These are phyloP conservation scores for Nibea coibor DNA, from an alignment of 2,113 vertebrate species.

Conservation along the genomic window DNA sequence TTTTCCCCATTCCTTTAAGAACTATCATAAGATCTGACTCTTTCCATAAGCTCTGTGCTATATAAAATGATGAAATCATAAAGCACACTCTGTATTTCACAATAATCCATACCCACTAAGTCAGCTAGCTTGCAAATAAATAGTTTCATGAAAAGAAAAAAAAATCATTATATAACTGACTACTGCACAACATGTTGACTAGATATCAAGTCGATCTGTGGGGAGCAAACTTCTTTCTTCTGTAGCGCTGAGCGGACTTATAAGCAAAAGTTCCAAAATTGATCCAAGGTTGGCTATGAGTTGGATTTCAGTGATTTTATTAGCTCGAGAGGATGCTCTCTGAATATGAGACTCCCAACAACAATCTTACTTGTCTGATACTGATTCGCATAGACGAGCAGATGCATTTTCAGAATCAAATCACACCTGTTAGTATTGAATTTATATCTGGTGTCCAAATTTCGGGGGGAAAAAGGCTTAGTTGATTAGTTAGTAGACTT, in stretches of 20 bases:
- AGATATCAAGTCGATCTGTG: slow-evolving; percentile 34
- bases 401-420: slow-evolving; percentile 42
- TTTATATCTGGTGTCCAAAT: slow-evolving; percentile 1
- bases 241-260: slow-evolving; percentile 1
- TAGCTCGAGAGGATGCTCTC: neutral
- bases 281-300: slow-evolving; percentile 7
- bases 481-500: no score
- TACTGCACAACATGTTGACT: slow-evolving; percentile 34
- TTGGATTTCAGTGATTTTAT: slow-evolving; percentile 32
- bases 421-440: slow-evolving; percentile 9
- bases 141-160: slow-evolving; percentile 35
- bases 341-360: slow-evolving; percentile 5
- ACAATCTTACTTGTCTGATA: slow-evolving; percentile 1
- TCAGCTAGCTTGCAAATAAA: slow-evolving; percentile 26
- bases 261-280: slow-evolving; percentile 16
- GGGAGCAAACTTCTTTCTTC: neutral
- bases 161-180: slow-evolving; percentile 51
- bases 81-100: slow-evolving; percentile 18
- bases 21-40: slow-evolving; percentile 3
- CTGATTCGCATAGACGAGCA: slow-evolving; percentile 22
- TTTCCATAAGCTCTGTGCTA: neutral
- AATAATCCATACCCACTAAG: slow-evolving; percentile 22
- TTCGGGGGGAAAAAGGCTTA: neutral
- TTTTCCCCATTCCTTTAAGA: slow-evolving; percentile 4
- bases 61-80: slow-evolving; percentile 3